A percentile compares a stretch with the other conserved stretches of the same genome.
These are phyloP conservation scores for Henicopernis longicauda DNA, from an alignment of 2,113 vertebrate species.

Conservation along the genomic window DNA sequence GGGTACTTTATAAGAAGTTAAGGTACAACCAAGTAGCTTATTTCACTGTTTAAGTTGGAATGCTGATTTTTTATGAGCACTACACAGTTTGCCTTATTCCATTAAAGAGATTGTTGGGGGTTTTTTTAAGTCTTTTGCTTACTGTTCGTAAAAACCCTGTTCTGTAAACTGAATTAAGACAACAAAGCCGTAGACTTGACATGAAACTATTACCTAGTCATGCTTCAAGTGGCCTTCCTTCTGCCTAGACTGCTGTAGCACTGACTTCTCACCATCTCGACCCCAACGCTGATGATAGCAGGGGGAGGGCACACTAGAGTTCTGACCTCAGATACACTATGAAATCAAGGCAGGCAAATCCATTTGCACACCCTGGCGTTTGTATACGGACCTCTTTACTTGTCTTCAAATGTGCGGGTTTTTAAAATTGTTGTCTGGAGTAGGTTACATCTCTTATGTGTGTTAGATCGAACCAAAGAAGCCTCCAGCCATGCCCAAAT, in stretches of 20 bases:
- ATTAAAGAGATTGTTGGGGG: background rate
- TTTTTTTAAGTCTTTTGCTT: background rate
- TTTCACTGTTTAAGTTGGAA: background rate
- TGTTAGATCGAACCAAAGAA: slow-evolving; percentile 98
- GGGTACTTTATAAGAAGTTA: background rate
- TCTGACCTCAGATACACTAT: background rate
- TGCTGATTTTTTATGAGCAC: background rate
- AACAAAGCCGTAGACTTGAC: background rate
- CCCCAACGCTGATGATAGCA: background rate
- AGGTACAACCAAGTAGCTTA: slow-evolving; percentile 53
- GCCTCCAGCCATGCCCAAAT: slow-evolving; percentile 96
- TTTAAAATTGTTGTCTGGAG: slow-evolving; percentile 75
- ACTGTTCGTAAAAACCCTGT: background rate
- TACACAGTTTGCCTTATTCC: slow-evolving; percentile 63
- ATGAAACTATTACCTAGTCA: background rate
- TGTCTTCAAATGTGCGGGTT: slow-evolving; percentile 71
- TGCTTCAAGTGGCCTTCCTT: slow-evolving; percentile 54
- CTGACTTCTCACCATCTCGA: background rate
- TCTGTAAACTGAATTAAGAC: background rate
- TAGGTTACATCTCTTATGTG: slow-evolving; percentile 85
- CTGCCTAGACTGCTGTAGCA: slow-evolving; percentile 9
- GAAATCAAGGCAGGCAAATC: background rate
- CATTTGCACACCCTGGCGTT: slow-evolving; percentile 59
- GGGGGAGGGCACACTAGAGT: background rate
- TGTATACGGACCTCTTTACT: slow-evolving; percentile 67